Evolutionary conservation across 2,888 invertebrate genomes (phyloP).

Genomic region (Xanthostigma xanthostigma): DNA sequence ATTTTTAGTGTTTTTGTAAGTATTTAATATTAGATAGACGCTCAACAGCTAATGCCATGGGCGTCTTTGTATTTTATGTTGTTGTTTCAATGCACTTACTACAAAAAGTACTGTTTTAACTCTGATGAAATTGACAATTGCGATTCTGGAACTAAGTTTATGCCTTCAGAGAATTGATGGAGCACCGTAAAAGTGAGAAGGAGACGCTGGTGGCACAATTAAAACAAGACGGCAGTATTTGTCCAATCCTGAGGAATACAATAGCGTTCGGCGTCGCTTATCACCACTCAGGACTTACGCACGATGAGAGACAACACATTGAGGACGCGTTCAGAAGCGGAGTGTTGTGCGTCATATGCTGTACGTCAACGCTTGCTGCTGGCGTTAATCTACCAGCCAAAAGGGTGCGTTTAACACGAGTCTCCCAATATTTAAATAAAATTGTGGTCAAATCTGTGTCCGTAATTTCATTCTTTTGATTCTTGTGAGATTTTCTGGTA

Average conservation of each 20-base stretch:
- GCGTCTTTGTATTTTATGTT: no score
- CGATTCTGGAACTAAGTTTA: no score
- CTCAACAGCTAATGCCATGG: no score
- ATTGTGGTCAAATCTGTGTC: no score
- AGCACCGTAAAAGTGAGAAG: constrained; percentile 43
- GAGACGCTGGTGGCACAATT: constrained; percentile 43
- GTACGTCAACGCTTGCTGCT: constrained; percentile 94
- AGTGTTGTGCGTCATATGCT: constrained; percentile 75
- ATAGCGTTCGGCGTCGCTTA: constrained; percentile 76
- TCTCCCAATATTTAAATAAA: no score
- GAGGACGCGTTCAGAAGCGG: constrained; percentile 77
- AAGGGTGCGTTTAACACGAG: constrained; percentile 35
- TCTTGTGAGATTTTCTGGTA: no score
- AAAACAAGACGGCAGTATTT: constrained; percentile 48
- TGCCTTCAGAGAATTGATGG: constrained; percentile 32
- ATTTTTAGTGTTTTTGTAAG: no score
- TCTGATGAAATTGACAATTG: no score
- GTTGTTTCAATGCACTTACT: no score
- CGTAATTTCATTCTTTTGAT: no score
- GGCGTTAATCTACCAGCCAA: constrained; percentile 92
- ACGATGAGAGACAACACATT: constrained; percentile 69
- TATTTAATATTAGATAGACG: no score
- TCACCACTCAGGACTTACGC: constrained; percentile 85
- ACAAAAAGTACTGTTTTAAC: no score
- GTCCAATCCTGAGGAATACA: constrained; percentile 47